Base-by-base conservation (phyloP, 1,140 invertebrate genomes). In the Leptonema lineaticorne region DNA sequence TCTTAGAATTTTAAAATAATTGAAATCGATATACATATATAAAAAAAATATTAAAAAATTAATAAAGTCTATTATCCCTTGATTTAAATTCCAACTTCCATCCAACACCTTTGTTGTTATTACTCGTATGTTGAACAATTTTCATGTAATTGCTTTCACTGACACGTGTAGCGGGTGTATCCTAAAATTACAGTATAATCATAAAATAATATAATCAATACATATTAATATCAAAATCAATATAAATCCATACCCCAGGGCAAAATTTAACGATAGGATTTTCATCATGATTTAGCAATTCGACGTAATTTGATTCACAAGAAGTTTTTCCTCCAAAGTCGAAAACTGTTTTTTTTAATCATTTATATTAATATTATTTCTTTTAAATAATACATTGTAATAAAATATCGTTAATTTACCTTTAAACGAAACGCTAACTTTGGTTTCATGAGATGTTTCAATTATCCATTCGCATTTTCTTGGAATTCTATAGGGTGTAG, bases 401-500 rank as follows among this genome's bases (percentile, higher is more conserved):
- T 58, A 11, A 16, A 24, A 41, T 26, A 67, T 16, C 2, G 58
- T 37, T 41, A 24, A 67, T 16, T 0, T 65, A 69, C 68, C 16
- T 65, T 1, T 60, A 65, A 65, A 67, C 20, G 41, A 16, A 22
- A 67, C 0, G 1, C 29, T 18, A 18, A 48, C 2, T 16, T n/a
- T 6, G 5, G 63, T 62, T 45, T 37, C 63, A 0, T 50, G 24
- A 27, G 63, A 27, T 30, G 69, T 66, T 8, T 9, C 14, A 8
- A 70, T 66, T 27, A 30, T 33, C 69, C 69, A 70, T 33, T 66
- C 63, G 45, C 69, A 70, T 9, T 57, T 7, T 24, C 1, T 24
- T 18, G 28, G 20, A 29, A 16, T 14, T 66, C 58, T 66, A 33
- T 66, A 66, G 16, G 69, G 41, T 16, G 30, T 16, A 26, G 69